Conservation (phyloP, 1,140 invertebrate genomes). For the Anoplophora glabripennis region DNA sequence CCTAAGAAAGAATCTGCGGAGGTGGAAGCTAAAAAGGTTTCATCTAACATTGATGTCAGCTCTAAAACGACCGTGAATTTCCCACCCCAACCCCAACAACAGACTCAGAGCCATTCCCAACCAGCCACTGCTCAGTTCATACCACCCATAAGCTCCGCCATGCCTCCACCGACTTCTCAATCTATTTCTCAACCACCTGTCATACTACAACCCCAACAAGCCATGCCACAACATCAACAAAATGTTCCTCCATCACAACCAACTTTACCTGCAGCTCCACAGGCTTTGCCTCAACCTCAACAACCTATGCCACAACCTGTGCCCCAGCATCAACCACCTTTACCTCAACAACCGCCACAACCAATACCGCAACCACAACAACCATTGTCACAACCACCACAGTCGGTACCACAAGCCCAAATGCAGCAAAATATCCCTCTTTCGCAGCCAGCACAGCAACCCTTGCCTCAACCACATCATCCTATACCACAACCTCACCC, state of each 20-base stretch:
- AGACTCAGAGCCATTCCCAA: neutral
- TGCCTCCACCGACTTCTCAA: slow-evolving; percentile 10
- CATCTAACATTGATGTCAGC: slow-evolving; percentile 24
- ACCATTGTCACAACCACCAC: slow-evolving; percentile 1
- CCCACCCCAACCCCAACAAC: slow-evolving; percentile 1
- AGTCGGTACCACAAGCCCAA: slow-evolving; percentile 7
- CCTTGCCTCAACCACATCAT: neutral
- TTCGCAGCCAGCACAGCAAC: neutral
- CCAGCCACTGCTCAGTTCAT: slow-evolving; percentile 13
- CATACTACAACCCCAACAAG: neutral
- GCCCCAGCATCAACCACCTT: neutral
- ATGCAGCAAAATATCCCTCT: slow-evolving; percentile 3
- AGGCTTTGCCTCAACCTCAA: neutral
- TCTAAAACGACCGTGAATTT: slow-evolving; percentile 4
- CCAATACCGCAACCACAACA: slow-evolving; percentile 7
- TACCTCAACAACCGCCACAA: slow-evolving; percentile 3
- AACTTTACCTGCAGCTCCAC: neutral
- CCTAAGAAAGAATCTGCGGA: slow-evolving; percentile 40
- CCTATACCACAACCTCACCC: neutral
- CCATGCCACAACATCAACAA: slow-evolving; percentile 9
- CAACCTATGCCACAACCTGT: slow-evolving; percentile 12
- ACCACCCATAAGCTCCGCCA: slow-evolving; percentile 6
- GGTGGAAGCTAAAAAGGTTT: slow-evolving; percentile 33
- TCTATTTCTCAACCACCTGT: neutral
- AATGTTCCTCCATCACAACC: slow-evolving; percentile 2